Evolutionary conservation across 2,888 invertebrate species (phyloP).

Genomic region (Cantharis nigra): DNA sequence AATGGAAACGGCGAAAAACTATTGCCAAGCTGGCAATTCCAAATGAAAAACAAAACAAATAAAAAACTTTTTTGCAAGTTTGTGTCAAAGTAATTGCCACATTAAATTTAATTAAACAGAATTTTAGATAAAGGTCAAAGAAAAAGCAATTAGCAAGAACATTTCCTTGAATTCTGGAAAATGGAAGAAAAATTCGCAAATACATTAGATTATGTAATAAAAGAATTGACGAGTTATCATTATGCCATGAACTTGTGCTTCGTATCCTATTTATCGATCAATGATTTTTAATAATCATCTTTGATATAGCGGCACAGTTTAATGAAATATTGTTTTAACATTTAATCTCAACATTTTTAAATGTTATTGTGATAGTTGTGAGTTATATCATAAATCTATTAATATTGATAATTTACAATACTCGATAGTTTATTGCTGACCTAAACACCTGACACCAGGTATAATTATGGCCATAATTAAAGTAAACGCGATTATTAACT

Average conservation of each 20-base stretch:
- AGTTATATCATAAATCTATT: neutral
- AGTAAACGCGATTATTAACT: neutral
- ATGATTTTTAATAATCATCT: neutral
- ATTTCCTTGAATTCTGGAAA: neutral
- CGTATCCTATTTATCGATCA: neutral
- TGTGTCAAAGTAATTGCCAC: neutral
- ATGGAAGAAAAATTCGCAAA: neutral
- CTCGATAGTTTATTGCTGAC: neutral
- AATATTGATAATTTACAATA: neutral
- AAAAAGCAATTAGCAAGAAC: neutral
- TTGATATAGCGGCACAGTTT: neutral
- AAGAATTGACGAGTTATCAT: neutral
- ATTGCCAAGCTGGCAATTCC: neutral
- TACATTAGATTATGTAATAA: neutral
- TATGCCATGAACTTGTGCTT: neutral
- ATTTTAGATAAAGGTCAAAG: neutral
- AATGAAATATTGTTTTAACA: neutral
- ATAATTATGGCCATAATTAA: neutral
- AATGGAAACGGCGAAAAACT: neutral
- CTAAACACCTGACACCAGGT: neutral
- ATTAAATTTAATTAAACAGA: neutral
- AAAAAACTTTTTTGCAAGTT: neutral
- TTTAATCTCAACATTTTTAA: neutral
- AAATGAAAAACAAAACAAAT: neutral
- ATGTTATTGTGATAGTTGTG: neutral